Evolutionary conservation across 2,113 vertebrate genomes (phyloP).

Genomic region (Muscicapa adusta): DNA sequence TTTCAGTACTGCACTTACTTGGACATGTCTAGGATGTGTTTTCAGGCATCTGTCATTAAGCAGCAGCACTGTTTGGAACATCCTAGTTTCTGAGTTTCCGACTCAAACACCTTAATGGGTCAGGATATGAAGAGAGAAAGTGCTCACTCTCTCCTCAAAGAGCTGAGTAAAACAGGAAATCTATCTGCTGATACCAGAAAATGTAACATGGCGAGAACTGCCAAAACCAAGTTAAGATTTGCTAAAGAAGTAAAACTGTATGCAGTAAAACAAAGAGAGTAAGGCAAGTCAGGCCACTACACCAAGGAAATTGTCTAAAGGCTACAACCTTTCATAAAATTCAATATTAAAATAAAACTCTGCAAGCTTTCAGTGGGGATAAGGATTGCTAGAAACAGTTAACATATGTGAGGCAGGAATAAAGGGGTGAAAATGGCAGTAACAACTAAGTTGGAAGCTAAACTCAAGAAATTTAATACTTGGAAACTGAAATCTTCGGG

Average conservation of each 20-base stretch:
- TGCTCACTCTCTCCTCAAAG: background rate
- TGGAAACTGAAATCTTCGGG: background rate
- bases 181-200: background rate
- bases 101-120: background rate
- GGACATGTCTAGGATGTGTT: background rate
- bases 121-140: background rate
- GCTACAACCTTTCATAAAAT: background rate
- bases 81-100: background rate
- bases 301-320: background rate
- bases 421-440: background rate
- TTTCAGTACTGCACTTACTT: background rate
- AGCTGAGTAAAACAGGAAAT: background rate
- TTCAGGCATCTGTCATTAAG: background rate
- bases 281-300: background rate
- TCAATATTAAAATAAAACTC: background rate
- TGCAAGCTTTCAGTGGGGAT: background rate
- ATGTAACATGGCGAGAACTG: rapidly evolving
- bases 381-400: background rate
- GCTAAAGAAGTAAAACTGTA: background rate
- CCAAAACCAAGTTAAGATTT: background rate
- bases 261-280: background rate
- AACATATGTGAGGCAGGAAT: background rate
- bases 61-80: background rate
- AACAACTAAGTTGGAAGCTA: background rate
- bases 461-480: background rate